Evolutionary conservation across 30 jellyfish, hydroid and myxozoan species (phyloP), one percentile per base, ranked within the genome.

Genomic region (Rhopilema esculentum): DNA sequence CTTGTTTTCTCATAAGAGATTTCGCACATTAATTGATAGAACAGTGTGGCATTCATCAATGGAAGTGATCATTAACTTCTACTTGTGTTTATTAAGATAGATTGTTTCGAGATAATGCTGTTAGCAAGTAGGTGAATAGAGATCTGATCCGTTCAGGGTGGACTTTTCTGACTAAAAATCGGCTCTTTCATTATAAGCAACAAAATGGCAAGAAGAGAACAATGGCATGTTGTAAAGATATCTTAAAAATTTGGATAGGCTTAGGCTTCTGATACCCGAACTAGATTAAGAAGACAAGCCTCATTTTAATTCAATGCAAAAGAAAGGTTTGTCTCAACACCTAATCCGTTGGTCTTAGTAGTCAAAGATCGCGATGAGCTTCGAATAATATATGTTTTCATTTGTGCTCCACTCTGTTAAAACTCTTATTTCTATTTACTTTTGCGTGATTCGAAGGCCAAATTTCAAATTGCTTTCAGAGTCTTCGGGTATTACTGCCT

Each of bases 361-460:
- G 49, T 78, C 76, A 85, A 85, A 75, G 94, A 31, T 31, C 49
- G 94, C 94, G 94, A 85, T 85, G 76, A 65, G 53, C 50, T 76
- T 27, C 24, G 26, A 69, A 85, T 65, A 75, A 75, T 75, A n/a
- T 78, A 48, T 74, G 88, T 85, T 85, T 75, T 66, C 77, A 61
- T 67, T 75, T 73, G 79, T 40, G 25, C 27, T 73, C 94, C 30
- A 15, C 79, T 22, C 69, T 50, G 49, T 76, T 32, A 48, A 78
- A 85, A 24, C 81, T 63, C 66, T 51, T 74, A 49, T 67, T n/a
- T 64, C 32, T 81, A 82, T 81, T 81, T 81, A 53, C 62, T 71
- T 72, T 81, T 26, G 83, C 25, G 65, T 1, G 66, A 21, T 57
- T 81, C 49, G 63, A 71, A n/a, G 57, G 77, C 64, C 23, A 27